Conservation (phyloP, 2,113 vertebrate genomes). For the Apus apus region DNA sequence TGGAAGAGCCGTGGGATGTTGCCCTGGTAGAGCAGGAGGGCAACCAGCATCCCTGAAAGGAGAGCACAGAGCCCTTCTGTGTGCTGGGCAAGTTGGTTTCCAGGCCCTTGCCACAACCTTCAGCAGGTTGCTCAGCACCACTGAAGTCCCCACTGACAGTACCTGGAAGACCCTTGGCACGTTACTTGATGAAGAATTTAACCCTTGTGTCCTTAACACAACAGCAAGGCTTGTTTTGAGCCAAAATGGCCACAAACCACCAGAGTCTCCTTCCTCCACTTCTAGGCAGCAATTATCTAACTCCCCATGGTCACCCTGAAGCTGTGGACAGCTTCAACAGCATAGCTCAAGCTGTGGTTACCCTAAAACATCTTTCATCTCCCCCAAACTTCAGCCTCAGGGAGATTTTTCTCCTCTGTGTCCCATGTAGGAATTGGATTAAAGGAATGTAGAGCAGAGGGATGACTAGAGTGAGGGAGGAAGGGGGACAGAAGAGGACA, state of each 20-base stretch:
- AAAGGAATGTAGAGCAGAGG: background rate
- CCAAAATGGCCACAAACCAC: background rate
- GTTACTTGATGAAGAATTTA: background rate
- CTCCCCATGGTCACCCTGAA: background rate
- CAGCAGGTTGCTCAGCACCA: background rate
- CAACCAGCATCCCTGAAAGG: slow-evolving; percentile 84
- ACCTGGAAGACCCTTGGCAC: background rate
- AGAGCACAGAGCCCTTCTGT: rapidly evolving
- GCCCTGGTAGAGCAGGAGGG: slow-evolving; percentile 83
- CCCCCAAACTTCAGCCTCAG: background rate
- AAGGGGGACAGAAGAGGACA: background rate
- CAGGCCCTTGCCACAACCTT: background rate
- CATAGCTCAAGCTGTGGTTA: rapidly evolving
- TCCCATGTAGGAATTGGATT: rapidly evolving
- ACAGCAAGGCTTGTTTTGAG: background rate
- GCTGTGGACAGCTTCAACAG: background rate
- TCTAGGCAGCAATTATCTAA: background rate
- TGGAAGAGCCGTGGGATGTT: slow-evolving; percentile 87
- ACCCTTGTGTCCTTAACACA: background rate
- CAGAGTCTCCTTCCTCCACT: background rate
- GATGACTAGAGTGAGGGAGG: background rate
- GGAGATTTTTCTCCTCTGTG: background rate
- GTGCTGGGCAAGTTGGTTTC: rapidly evolving
- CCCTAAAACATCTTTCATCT: background rate
- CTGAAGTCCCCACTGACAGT: background rate